Evolutionary conservation across 2,797 vertebrate genomes (phyloP).

Genomic region (Leptoclinus maculatus): DNA sequence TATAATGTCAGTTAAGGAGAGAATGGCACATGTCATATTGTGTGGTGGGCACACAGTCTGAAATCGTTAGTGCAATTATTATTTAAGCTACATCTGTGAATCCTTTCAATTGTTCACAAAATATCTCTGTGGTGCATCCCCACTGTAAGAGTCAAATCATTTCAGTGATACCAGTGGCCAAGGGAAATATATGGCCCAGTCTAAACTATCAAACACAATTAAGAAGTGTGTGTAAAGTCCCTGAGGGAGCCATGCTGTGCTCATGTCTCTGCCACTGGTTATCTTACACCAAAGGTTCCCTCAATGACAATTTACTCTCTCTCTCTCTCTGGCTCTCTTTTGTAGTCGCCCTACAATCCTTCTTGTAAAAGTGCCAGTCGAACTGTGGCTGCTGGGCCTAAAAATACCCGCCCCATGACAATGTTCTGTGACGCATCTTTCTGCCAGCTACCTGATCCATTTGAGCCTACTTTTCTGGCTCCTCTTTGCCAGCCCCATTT

Average conservation of each 20-base stretch:
- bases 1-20: not conserved
- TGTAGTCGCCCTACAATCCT: conserved; percentile 76
- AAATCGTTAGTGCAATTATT: not conserved
- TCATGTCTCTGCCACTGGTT: conserved; percentile 71
- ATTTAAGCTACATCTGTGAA: conserved; percentile 20
- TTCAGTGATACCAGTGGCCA: conserved; percentile 37
- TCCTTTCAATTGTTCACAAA: conserved; percentile 26
- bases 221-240: conserved; percentile 60
- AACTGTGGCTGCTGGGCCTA: conserved; percentile 76
- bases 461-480: conserved; percentile 71
- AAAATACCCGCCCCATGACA: conserved; percentile 82
- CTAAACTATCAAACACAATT: conserved; percentile 60
- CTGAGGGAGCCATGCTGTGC: conserved; percentile 50
- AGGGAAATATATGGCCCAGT: conserved; percentile 40
- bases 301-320: conserved; percentile 82
- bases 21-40: not conserved
- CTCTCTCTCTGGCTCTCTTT: conserved; percentile 52
- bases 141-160: conserved; percentile 26
- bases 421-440: conserved; percentile 71
- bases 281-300: conserved; percentile 81
- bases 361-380: conserved; percentile 77
- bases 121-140: conserved; percentile 3
- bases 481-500: conserved; percentile 67
- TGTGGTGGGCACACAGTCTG: not conserved
- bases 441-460: conserved; percentile 79